Conservation (phyloP, 2,113 vertebrate species). For the Brachyhypopomus occidentalis region DNA sequence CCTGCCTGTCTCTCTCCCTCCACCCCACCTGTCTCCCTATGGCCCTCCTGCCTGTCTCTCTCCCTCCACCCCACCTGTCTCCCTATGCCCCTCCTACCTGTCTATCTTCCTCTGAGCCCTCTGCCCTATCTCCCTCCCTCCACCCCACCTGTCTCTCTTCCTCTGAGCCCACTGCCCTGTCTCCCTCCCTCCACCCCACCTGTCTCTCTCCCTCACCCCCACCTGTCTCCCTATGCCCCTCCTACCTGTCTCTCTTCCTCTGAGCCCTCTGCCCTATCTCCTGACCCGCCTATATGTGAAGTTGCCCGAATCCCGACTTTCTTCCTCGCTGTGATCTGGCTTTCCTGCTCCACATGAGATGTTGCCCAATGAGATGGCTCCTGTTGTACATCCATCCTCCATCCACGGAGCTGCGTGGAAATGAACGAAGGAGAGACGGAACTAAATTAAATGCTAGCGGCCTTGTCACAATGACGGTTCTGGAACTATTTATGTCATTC, state of each 20-base stretch:
- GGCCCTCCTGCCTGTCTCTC: background rate
- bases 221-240: background rate
- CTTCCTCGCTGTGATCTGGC: constrained; percentile 28
- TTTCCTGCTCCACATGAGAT: constrained; percentile 11
- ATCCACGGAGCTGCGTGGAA: background rate
- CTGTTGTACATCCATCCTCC: background rate
- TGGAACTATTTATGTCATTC: constrained; percentile 24
- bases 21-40: background rate
- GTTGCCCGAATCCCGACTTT: constrained; percentile 22
- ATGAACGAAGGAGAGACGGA: background rate
- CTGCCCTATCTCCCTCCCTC: constrained; percentile 16
- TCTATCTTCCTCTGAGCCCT: constrained; percentile 22
- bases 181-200: background rate
- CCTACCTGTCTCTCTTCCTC: background rate
- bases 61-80: background rate
- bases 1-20: constrained; percentile 31
- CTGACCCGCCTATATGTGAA: constrained; percentile 36
- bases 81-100: background rate
- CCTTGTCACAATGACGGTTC: background rate
- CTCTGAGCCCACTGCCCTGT: constrained; percentile 25
- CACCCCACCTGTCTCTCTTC: background rate
- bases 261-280: constrained; percentile 34
- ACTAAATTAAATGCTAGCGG: constrained; percentile 20
- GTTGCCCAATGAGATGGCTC: constrained; percentile 24
- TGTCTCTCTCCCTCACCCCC: background rate